phyloP scores from a whole-genome alignment of 2,888 invertebrate genomes.

The Spatulosminthurus flaviceps region DNA sequence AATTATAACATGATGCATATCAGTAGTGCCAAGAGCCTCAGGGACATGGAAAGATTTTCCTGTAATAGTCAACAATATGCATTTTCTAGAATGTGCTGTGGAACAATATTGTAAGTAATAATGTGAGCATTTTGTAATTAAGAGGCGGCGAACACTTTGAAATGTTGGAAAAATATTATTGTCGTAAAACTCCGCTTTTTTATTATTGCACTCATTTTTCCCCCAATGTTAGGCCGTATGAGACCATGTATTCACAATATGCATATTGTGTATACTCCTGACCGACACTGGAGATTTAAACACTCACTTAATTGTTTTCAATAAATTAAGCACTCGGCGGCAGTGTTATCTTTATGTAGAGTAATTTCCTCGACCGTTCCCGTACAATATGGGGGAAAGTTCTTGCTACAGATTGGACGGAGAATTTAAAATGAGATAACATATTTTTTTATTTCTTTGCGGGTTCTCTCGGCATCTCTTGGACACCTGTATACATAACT shows the following conservation, averaged over 20 bases:
- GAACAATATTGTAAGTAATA: not conserved
- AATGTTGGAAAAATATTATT: conserved; percentile 37
- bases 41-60: too few relatives aligned
- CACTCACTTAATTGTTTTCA: not conserved
- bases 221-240: not conserved
- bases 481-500: too few relatives aligned
- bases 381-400: not conserved
- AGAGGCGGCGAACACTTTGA: conserved; percentile 39
- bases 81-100: not conserved
- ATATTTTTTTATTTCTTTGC: not conserved
- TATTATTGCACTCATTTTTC: not conserved
- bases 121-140: conserved; percentile 31
- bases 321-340: conserved; percentile 7
- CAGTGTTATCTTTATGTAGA: conserved; percentile 25
- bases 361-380: conserved; percentile 2
- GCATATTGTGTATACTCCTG: not conserved
- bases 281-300: not conserved
- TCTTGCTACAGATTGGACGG: not conserved
- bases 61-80: too few relatives aligned
- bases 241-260: too few relatives aligned
- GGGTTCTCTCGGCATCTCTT: not conserved
- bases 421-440: not conserved
- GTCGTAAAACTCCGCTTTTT: conserved; percentile 1
- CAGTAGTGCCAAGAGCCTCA: not conserved
- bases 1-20: conserved; percentile 18